Base-by-base conservation (phyloP, 2,113 vertebrate species). In the Hirundichthys speculiger region DNA sequence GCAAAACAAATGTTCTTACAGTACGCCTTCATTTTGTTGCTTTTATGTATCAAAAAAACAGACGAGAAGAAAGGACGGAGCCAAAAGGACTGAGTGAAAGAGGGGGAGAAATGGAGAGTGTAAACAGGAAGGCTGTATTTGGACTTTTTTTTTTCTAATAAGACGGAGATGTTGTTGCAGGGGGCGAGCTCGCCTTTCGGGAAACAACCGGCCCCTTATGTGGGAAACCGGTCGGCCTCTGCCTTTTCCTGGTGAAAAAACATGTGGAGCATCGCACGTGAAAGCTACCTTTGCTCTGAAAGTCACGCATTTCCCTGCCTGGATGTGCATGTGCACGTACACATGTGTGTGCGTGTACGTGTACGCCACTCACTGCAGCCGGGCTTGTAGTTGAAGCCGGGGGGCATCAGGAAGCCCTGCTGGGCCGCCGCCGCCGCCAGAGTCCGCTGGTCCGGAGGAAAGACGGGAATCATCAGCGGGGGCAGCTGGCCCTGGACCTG, bases 401-500 rank as follows among this genome's bases (percentile, higher is more conserved):
- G 94, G 79, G 96, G 97, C 89, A 99, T 94, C 21, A 99, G 95
- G 91, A 99, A 98, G 85, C 97, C 97, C 91, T 99, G 97, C 88
- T 99, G 97, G 72, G 97, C 97, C 2, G 94, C 94, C 9, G 97
- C 96, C 19, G 96, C 97, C 45, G 96, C 97, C 88, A 98, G 90
- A n/a, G 96, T 96, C 92, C 96, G 94, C 82, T 99, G 97, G 88
- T 99, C 96, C 48, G 96, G 96, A 83, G 96, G 96, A 80, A 99
- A 99, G 80, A 98, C 96, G 0, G 97, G 97, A 76, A 99, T 99
- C 97, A 98, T 98, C 90, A 98, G 91, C 34, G 96, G 96, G 59
- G 97, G 96, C 85, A 98, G 92, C 83, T 99, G 97, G 92, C 97
- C 96, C 93, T 99, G 97, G 91, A 98, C 96, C 96, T 98, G 96